Conservation (phyloP, 2,888 invertebrate species). For the Macropis europaea region DNA sequence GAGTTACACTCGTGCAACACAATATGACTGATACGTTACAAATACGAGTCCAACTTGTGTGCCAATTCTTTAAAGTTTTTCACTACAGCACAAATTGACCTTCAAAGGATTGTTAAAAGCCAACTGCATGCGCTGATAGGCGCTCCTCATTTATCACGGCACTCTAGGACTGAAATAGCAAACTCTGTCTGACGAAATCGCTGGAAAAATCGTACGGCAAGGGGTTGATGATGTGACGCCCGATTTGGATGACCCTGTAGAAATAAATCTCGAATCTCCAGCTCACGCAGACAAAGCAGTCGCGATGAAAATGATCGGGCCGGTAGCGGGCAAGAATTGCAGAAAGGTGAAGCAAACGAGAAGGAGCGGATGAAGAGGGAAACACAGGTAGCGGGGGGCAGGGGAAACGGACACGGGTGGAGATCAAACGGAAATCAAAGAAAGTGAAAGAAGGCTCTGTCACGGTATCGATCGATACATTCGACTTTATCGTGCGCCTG, state of each 20-base stretch:
- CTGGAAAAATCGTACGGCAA: neutral
- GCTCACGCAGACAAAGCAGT: conserved; percentile 16
- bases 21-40: too few species aligned
- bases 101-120: too few species aligned
- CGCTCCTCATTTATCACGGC: too few species aligned
- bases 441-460: conserved; percentile 44
- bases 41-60: too few species aligned
- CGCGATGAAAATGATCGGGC: conserved; percentile 1
- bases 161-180: too few species aligned
- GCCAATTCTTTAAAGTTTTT: too few species aligned
- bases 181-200: neutral
- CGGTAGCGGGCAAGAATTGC: neutral
- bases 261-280: conserved; percentile 59
- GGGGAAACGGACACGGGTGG: neutral
- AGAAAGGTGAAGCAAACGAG: neutral
- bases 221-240: neutral
- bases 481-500: conserved; percentile 55
- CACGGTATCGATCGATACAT: conserved; percentile 58
- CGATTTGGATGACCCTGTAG: conserved; percentile 27
- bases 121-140: too few species aligned
- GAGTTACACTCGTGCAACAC: too few species aligned
- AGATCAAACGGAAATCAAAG: conserved; percentile 34
- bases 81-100: too few species aligned
- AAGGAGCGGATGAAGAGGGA: neutral
- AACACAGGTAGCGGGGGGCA: neutral